Conservation (phyloP, 1,140 invertebrate species). For the Saccostrea echinata region DNA sequence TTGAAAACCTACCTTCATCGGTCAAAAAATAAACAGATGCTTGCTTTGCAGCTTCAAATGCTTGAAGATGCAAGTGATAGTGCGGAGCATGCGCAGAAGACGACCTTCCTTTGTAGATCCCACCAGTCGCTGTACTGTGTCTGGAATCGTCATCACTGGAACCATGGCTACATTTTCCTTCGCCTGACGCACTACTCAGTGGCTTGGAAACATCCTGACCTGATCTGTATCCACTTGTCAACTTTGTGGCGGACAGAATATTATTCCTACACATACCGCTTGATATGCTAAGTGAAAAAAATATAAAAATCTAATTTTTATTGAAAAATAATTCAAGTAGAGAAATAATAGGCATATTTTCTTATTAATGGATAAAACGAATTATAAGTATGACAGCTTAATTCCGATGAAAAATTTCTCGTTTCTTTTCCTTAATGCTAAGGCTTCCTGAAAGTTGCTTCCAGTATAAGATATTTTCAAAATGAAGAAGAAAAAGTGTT, state of each 20-base stretch:
- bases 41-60: not conserved
- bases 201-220: conserved; percentile 22
- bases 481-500: no score
- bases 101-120: conserved; percentile 36
- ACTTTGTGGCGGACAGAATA: not conserved
- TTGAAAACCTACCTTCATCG: not conserved
- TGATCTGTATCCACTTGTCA: conserved; percentile 33
- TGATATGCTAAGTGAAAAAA: not conserved
- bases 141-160: not conserved
- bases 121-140: conserved; percentile 8
- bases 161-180: conserved; percentile 31
- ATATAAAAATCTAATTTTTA: no score
- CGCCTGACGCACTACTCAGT: no score
- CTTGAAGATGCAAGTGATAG: not conserved
- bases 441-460: no score
- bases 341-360: no score
- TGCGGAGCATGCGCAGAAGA: not conserved
- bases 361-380: no score
- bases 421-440: no score
- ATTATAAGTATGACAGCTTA: no score
- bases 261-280: conserved; percentile 21
- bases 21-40: not conserved
- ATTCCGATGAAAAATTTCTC: no score
- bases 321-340: no score
- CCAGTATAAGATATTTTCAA: no score